These are phyloP conservation scores for Cossypha niveicapilla DNA, from an alignment of 2,797 vertebrate genomes.

Conservation along the genomic window DNA sequence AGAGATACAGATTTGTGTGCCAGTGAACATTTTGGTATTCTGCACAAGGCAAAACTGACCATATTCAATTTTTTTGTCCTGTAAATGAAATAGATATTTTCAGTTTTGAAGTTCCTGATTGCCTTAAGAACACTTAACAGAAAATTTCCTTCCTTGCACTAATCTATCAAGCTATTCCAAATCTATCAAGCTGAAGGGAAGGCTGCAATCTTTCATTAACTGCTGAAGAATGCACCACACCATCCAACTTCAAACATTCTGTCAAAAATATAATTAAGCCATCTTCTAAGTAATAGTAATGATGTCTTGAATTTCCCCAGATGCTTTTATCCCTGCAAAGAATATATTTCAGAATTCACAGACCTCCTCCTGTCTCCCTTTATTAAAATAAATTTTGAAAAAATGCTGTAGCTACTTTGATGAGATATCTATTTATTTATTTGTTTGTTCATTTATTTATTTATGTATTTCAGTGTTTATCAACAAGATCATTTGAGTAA, in stretches of 20 bases:
- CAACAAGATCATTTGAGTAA: not conserved
- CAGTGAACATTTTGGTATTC: not conserved
- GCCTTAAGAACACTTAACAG: not conserved
- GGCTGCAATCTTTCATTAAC: not conserved
- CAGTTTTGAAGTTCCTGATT: not conserved
- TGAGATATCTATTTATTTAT: not conserved
- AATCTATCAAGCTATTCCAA: not conserved
- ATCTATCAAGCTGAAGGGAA: not conserved
- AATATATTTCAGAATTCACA: not conserved
- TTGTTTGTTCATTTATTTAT: not conserved
- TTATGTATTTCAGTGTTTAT: not conserved
- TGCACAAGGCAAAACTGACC: not conserved
- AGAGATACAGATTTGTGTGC: not conserved
- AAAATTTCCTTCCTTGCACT: not conserved
- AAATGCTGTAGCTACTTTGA: not conserved
- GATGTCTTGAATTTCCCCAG: not conserved
- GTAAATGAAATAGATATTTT: not conserved
- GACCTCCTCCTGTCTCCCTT: not conserved
- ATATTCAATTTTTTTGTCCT: not conserved
- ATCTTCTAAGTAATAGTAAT: not conserved
- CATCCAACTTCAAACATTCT: not conserved
- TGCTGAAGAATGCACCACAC: not conserved
- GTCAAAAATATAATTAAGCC: constrained; percentile 12
- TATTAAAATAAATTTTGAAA: not conserved
- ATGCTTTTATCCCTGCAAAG: not conserved